Conservation (phyloP, 1,140 invertebrate genomes). For the Phymorhynchus buccinoides region DNA sequence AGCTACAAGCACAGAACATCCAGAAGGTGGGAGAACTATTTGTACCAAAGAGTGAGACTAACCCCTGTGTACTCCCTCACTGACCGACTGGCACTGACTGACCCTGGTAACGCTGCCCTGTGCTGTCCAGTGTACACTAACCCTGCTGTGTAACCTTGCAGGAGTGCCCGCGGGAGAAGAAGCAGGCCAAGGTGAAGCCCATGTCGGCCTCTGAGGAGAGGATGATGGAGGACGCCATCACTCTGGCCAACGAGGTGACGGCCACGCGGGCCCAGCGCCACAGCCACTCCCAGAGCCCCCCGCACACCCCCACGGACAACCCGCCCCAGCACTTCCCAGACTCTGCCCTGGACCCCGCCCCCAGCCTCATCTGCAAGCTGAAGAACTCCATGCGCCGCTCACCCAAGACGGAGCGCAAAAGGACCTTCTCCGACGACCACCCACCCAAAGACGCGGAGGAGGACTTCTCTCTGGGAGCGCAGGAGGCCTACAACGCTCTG, state of each 20-base stretch:
- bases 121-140: too few species aligned
- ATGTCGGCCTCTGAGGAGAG: conserved; percentile 94
- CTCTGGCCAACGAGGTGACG: conserved; percentile 93
- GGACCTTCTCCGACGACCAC: conserved; percentile 75
- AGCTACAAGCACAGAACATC: too few species aligned
- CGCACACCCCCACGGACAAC: conserved; percentile 54
- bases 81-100: too few species aligned
- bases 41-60: too few species aligned
- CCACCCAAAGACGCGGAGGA: conserved; percentile 61
- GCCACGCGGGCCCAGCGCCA: conserved; percentile 38
- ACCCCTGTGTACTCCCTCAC: too few species aligned
- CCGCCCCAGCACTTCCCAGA: conserved; percentile 60
- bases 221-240: conserved; percentile 94
- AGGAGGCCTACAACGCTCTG: conserved; percentile 91
- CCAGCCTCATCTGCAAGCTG: conserved; percentile 85
- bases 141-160: conserved; percentile 28
- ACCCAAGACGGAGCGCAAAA: conserved; percentile 66
- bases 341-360: conserved; percentile 76
- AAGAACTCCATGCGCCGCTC: conserved; percentile 78
- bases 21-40: too few species aligned
- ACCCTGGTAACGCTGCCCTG: too few species aligned
- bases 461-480: conserved; percentile 76
- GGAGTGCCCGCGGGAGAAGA: conserved; percentile 45
- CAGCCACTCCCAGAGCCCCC: conserved; percentile 43
- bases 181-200: conserved; percentile 81